Conservation (phyloP, 2,113 vertebrate species). For the Malurus elegans region DNA sequence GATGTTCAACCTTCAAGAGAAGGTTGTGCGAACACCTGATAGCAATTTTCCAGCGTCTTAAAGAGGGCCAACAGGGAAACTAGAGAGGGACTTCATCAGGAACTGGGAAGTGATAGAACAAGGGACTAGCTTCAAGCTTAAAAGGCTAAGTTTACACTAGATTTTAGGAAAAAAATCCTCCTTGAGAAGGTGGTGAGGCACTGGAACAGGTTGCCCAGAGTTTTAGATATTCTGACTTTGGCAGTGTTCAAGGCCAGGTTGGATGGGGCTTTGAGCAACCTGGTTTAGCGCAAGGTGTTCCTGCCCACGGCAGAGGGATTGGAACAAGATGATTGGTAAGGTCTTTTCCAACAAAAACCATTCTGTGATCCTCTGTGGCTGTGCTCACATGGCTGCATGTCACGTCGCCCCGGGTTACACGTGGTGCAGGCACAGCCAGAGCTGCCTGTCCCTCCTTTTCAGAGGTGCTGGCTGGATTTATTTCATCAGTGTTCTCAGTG, state of each 20-base stretch:
- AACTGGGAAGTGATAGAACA: neutral
- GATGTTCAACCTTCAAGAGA: neutral
- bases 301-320: neutral
- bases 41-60: neutral
- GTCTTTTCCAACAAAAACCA: neutral
- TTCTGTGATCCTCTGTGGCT: neutral
- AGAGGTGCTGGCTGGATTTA: neutral
- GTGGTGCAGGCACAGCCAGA: neutral
- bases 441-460: neutral
- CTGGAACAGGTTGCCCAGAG: neutral
- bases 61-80: neutral
- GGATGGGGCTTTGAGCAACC: neutral
- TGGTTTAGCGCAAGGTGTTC: neutral
- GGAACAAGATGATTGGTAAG: neutral
- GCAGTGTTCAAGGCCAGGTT: no score
- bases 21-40: neutral
- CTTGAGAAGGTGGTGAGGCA: neutral
- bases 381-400: neutral
- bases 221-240: neutral
- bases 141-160: neutral
- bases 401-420: rapidly evolving
- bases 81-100: neutral
- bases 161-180: neutral
- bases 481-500: neutral
- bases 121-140: neutral